phyloP scores from a whole-genome alignment of 2,113 vertebrate genomes.

The Ammodramus savannarum region DNA sequence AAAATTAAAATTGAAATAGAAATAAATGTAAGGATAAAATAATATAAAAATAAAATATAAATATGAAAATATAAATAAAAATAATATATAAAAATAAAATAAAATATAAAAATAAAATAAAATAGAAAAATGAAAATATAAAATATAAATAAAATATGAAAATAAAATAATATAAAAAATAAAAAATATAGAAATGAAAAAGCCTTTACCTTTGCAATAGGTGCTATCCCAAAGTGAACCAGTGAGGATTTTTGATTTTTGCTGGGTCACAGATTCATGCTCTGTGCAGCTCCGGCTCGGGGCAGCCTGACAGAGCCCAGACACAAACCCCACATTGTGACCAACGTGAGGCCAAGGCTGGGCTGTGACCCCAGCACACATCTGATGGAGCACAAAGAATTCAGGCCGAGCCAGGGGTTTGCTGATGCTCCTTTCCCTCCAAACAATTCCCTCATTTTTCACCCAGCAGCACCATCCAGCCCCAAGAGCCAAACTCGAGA shows the following conservation, averaged over 20 bases:
- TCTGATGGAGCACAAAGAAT: slow-evolving; percentile 19
- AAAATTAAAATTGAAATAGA: too few relatives aligned
- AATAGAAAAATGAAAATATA: too few relatives aligned
- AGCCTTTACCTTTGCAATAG: not conserved
- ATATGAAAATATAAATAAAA: too few relatives aligned
- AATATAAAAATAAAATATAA: too few relatives aligned
- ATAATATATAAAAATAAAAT: too few relatives aligned
- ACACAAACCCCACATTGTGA: slow-evolving; percentile 36
- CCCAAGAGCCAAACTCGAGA: slow-evolving; percentile 51
- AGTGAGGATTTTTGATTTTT: accelerated
- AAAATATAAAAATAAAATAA: too few relatives aligned
- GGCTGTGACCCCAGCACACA: not conserved
- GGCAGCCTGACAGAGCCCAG: not conserved
- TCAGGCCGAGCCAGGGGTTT: not conserved
- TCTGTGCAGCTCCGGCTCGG: not conserved
- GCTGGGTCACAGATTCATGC: not conserved
- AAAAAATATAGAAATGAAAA: too few relatives aligned
- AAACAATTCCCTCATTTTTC: slow-evolving; percentile 64
- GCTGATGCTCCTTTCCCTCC: not conserved
- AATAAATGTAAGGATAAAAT: too few relatives aligned
- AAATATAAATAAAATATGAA: too few relatives aligned
- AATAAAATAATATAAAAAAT: too few relatives aligned
- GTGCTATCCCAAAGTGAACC: not conserved
- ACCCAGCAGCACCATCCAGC: slow-evolving; percentile 9
- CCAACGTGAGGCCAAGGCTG: not conserved